phyloP scores from a whole-genome alignment of 2,888 invertebrate species.

The Asteroscopus sphinx region DNA sequence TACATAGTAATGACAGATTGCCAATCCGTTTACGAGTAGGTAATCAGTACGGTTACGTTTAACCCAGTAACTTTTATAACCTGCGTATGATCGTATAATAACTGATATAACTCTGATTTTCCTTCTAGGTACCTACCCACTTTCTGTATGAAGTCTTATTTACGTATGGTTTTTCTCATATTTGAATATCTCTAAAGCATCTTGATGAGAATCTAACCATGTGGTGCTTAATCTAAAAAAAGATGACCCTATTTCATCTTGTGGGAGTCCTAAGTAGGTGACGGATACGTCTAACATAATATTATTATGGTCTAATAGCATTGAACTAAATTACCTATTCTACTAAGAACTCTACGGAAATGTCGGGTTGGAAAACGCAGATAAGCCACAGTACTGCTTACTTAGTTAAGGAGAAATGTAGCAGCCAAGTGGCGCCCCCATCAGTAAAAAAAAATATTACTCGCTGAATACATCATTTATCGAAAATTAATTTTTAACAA shows the following conservation, averaged over 20 bases:
- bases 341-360: not conserved
- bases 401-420: no score
- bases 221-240: slow-evolving; percentile 20
- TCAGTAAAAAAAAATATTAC: no score
- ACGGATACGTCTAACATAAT: slow-evolving; percentile 12
- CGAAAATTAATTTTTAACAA: no score
- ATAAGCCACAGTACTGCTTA: no score
- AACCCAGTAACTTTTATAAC: slow-evolving; percentile 6
- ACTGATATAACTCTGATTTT: slow-evolving; percentile 10
- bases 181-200: not conserved
- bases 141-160: not conserved
- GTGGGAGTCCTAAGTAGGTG: slow-evolving; percentile 27
- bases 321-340: not conserved
- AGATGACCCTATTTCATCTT: slow-evolving; percentile 36
- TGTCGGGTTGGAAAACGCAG: not conserved
- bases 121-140: not conserved
- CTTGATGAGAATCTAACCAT: slow-evolving; percentile 4
- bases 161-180: slow-evolving; percentile 1
- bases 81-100: slow-evolving; percentile 1
- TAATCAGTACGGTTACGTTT: slow-evolving; percentile 9
- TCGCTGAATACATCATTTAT: no score
- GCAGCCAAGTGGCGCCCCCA: no score
- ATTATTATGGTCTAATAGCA: not conserved
- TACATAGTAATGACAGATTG: not conserved
- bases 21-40: not conserved